Evolutionary conservation across 2,888 invertebrate genomes (phyloP), one percentile per base, ranked within the genome.

Genomic region (Heteromyza rotundicornis): DNA sequence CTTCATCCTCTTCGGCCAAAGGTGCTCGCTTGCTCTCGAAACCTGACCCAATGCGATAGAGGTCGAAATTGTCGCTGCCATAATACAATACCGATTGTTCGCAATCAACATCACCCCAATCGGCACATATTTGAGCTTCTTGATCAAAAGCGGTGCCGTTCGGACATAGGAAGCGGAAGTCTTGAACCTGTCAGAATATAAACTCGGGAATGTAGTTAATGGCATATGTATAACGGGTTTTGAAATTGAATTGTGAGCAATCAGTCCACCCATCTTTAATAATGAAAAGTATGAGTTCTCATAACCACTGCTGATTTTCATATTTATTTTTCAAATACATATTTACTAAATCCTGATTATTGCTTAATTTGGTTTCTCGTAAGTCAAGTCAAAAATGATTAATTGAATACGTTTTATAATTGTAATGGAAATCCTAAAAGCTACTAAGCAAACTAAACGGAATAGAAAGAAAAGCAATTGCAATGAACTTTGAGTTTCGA

Each of bases 71-170:
- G 85, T 93, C 92, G 80, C 92, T 92, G 70, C 89, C 88, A 78
- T 90, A 90, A 84, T 90, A 92, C 70, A 92, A 85, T 50, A 92
- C 91, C 16, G 91, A 88, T 35, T 92, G 90, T 74, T 90, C 90
- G 80, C 95, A 95, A 77, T 94, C 94, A 1, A 95, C 91, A 80
- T 95, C 94, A 67, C 92, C 93, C 91, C 94, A 94, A 76, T 94
- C 92, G 52, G 95, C 95, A 81, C 95, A 95, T 22, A 94, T 95
- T 84, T 94, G 93, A 62, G 93, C 92, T 80, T 94, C 94, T 81
- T 95, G 94, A 83, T 95, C 94, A 84, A 95, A 95, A 68, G 94
- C 89, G 1, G 95, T 95, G 70, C 92, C 92, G 72, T 95, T 94
- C 36, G 94, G 94, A 78, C 94, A 95, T 80, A 94, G 87, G 85